These are phyloP conservation scores for Automeris io DNA, from an alignment of 2,888 invertebrate genomes.

Conservation along the genomic window DNA sequence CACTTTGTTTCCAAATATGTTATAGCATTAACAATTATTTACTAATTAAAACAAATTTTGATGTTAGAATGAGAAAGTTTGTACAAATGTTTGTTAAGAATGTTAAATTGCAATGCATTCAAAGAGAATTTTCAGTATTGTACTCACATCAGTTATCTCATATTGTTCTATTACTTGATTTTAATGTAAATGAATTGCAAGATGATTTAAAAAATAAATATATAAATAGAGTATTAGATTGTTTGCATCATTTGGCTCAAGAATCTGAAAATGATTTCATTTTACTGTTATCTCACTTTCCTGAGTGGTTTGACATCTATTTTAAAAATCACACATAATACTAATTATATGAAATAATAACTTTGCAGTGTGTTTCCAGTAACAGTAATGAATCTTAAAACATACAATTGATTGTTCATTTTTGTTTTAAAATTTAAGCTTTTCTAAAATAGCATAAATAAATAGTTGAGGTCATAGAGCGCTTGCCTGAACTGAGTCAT, in stretches of 20 bases:
- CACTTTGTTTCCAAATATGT: constrained; percentile 55
- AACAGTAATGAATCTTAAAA: too few relatives aligned
- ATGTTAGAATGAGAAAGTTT: constrained; percentile 33
- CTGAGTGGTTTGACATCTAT: constrained; percentile 57
- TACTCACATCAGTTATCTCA: constrained; percentile 40
- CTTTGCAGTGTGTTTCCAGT: too few relatives aligned
- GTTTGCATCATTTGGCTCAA: constrained; percentile 32
- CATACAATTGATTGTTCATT: too few relatives aligned
- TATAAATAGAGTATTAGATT: constrained; percentile 24
- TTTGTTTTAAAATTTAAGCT: too few relatives aligned
- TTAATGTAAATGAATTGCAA: constrained; percentile 33
- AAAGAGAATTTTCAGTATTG: constrained; percentile 28
- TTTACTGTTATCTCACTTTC: constrained; percentile 57
- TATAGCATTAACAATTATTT: constrained; percentile 44
- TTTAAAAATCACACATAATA: constrained; percentile 13
- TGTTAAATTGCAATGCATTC: constrained; percentile 30
- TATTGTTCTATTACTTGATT: constrained; percentile 44
- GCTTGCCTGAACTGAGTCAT: too few relatives aligned
- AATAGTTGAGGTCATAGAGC: too few relatives aligned
- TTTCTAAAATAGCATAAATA: too few relatives aligned
- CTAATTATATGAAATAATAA: too few relatives aligned
- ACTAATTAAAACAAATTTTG: constrained; percentile 44
- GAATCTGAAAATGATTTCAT: constrained; percentile 43
- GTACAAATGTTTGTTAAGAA: constrained; percentile 35
- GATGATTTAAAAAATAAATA: constrained; percentile 23